Base-by-base conservation (phyloP, 2,797 vertebrate genomes). In the Hemibagrus guttatus region DNA sequence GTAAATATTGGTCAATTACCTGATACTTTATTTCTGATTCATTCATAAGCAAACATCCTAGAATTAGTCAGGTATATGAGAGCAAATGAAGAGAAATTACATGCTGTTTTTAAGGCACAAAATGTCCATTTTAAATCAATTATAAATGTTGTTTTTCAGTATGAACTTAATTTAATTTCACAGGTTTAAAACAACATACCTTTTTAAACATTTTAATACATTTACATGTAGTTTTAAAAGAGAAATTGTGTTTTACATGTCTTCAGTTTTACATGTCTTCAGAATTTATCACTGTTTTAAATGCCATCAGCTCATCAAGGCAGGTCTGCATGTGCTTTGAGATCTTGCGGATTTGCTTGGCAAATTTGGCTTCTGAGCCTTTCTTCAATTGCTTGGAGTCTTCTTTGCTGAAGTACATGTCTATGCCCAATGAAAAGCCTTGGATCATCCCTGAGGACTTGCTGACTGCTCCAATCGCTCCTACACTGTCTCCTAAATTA, bases 361-460 rank as follows among this genome's bases (percentile, higher is more conserved):
- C 90, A 19, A 91, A 81, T 59, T 76, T 88, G 0, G 89, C 90
- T 85, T 71, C 81, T 0, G 87, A 69, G 42, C 81, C 88, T 54
- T 88, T 92, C 84, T 92, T 92, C 39, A 91, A n/a, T 28, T 87
- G 89, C n/a, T 54, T 28, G 0, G 61, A 84, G 14, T 91, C 0
- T 66, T 91, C 63, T 9, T 88, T 5, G 1, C 13, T 87, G 83
- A 90, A 93, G 85, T 80, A 91, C 0, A 91, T 23, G 28, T 91
- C 88, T 81, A 93, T 87, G 49, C 88, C 85, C 0, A 89, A 23
- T 1, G 86, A 84, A 1, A 93, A 91, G 28, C 91, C 92, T 12
- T 87, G 0, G 7, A 93, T 87, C 12, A 89, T 0, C 31, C 89
- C 92, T 0, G 85, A 88, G 0, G 81, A 14, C 6, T 71, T 90